A percentile compares a stretch with the other conserved stretches of the same genome.
These are phyloP conservation scores for Drosophila subpulchrella DNA, from an alignment of 1,140 invertebrate species.

Conservation along the genomic window DNA sequence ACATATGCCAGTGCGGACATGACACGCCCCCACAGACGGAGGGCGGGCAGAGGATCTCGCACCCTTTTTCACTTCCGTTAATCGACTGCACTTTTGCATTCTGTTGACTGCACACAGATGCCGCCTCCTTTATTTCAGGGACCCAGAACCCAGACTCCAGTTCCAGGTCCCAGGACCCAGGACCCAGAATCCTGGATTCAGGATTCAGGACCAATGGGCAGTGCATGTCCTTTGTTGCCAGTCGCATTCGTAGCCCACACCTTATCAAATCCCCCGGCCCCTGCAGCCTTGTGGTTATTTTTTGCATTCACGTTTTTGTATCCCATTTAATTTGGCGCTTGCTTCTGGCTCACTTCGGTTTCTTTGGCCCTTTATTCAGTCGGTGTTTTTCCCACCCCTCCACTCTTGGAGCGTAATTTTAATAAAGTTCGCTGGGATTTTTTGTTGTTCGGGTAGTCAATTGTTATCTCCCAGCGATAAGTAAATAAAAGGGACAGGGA, in stretches of 20 bases:
- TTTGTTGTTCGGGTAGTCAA: slow-evolving; percentile 57
- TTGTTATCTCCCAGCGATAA: slow-evolving; percentile 72
- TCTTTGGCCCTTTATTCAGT: slow-evolving; percentile 42
- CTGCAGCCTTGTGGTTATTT: slow-evolving; percentile 24
- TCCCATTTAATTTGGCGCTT: slow-evolving; percentile 74
- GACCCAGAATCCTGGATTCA: not conserved
- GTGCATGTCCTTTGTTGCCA: slow-evolving; percentile 59
- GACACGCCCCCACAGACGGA: slow-evolving; percentile 43
- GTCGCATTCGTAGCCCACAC: slow-evolving; percentile 42
- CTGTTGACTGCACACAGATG: slow-evolving; percentile 62
- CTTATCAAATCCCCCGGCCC: not conserved
- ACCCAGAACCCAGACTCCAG: not conserved
- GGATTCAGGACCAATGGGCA: slow-evolving; percentile 18
- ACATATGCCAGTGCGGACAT: slow-evolving; percentile 39
- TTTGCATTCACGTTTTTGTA: slow-evolving; percentile 32
- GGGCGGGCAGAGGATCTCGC: slow-evolving; percentile 20
- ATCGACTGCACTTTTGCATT: slow-evolving; percentile 79
- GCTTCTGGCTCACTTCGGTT: slow-evolving; percentile 33
- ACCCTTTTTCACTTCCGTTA: slow-evolving; percentile 60
- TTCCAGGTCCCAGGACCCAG: not conserved
- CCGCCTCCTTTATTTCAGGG: not conserved
- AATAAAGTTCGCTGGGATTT: slow-evolving; percentile 76
- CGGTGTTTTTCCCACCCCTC: slow-evolving; percentile 1
- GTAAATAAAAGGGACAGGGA: slow-evolving; percentile 58
- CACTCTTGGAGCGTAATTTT: slow-evolving; percentile 60